These are phyloP conservation scores for Helobdella robusta DNA, from an alignment of 2,888 invertebrate species.

Conservation along the genomic window DNA sequence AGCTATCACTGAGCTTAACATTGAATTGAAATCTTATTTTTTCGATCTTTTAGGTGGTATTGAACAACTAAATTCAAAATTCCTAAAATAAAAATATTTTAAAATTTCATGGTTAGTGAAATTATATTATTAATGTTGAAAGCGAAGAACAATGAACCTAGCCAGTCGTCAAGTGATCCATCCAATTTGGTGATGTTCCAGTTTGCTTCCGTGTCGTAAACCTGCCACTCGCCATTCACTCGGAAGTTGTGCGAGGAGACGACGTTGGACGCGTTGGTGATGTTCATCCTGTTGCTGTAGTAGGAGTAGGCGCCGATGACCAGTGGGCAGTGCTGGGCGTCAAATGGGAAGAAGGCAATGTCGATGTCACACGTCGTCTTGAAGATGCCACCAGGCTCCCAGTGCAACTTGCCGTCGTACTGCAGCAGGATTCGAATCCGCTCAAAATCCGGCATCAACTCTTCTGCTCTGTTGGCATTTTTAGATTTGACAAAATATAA, in stretches of 20 bases:
- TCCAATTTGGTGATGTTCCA: constrained; percentile 33
- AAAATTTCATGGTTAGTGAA: no score
- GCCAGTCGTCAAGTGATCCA: constrained; percentile 23
- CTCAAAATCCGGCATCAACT: constrained; percentile 35
- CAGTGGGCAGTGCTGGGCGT: constrained; percentile 32
- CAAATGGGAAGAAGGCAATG: constrained; percentile 35
- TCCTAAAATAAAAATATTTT: no score
- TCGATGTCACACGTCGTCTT: constrained; percentile 35
- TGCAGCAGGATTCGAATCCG: constrained; percentile 32
- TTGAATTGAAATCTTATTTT: no score
- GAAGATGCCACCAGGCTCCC: constrained; percentile 36
- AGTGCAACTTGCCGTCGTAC: constrained; percentile 32
- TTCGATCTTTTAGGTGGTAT: no score
- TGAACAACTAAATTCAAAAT: no score
- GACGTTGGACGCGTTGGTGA: constrained; percentile 29
- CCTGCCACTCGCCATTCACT: constrained; percentile 35
- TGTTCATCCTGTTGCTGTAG: constrained; percentile 33
- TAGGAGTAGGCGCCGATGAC: constrained; percentile 34
- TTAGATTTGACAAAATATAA: not conserved
- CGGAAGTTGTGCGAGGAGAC: constrained; percentile 33
- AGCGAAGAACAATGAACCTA: not conserved
- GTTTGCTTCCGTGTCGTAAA: constrained; percentile 28
- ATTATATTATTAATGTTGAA: no score
- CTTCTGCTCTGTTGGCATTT: constrained; percentile 35
- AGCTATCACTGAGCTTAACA: no score